Conservation (phyloP, 92 coral and sea anemone species). For the Porites divaricata region DNA sequence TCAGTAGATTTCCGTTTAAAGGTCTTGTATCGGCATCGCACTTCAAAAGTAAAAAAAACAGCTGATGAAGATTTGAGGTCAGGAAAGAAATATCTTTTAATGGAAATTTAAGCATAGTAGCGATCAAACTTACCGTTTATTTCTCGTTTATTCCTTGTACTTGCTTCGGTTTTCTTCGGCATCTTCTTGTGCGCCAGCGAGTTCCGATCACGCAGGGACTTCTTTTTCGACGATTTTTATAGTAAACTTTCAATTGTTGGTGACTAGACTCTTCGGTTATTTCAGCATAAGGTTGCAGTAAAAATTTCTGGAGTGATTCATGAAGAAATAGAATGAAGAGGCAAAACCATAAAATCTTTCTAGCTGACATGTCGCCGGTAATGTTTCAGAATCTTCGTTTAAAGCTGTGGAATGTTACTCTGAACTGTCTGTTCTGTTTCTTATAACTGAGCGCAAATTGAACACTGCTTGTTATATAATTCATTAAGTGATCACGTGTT, state of each 20-base stretch:
- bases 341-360: neutral
- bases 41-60: too few relatives aligned
- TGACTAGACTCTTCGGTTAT: neutral
- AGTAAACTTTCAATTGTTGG: neutral
- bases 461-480: neutral
- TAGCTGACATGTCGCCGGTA: neutral
- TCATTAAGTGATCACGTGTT: neutral
- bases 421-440: neutral
- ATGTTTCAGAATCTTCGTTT: neutral
- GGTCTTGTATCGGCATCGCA: too few relatives aligned
- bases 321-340: slow-evolving; percentile 4
- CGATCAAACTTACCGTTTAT: slow-evolving; percentile 1
- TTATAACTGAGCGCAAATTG: neutral
- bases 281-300: too few relatives aligned
- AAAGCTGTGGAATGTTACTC: neutral
- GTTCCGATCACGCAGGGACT: slow-evolving; percentile 42
- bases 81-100: neutral
- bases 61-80: too few relatives aligned
- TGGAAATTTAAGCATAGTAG: neutral
- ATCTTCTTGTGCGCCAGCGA: slow-evolving; percentile 21
- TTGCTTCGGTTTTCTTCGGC: neutral
- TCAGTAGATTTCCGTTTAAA: too few relatives aligned
- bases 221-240: slow-evolving; percentile 15
- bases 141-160: neutral
- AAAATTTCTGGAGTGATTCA: neutral